A percentile compares a stretch with the other conserved stretches of the same genome.
Evolutionary conservation across 2,797 vertebrate genomes (phyloP).

Genomic region (Leuciscus waleckii): DNA sequence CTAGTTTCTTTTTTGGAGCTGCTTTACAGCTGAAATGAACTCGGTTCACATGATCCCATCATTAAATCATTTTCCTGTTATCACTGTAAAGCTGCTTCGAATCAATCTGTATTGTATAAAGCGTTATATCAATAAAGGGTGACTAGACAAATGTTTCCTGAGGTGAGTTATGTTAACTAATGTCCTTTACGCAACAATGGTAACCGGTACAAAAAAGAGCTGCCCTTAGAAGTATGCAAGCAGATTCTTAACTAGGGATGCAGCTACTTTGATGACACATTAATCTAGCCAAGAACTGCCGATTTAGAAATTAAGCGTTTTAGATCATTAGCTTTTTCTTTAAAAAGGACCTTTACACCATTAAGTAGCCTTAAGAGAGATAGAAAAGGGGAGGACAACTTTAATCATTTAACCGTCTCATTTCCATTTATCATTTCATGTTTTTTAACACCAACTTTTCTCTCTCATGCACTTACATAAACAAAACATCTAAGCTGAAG

Average conservation of each 20-base stretch:
- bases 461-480: conserved; percentile 7
- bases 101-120: background rate
- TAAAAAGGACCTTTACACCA: background rate
- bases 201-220: background rate
- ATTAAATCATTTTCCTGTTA: too few relatives aligned
- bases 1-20: too few relatives aligned
- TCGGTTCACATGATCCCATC: too few relatives aligned
- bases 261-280: background rate
- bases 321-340: background rate
- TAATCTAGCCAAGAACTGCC: background rate
- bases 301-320: background rate
- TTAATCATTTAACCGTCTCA: background rate
- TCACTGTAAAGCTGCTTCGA: background rate
- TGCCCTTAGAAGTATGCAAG: background rate
- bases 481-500: background rate
- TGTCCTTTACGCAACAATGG: conserved; percentile 19
- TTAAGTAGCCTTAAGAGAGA: background rate
- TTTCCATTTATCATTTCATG: background rate
- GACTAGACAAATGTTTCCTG: background rate
- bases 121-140: background rate
- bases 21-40: too few relatives aligned
- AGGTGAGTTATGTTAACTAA: background rate
- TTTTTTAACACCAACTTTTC: conserved; percentile 9
- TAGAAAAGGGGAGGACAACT: background rate
- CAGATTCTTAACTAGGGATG: background rate